Percentiles rank a stretch among this genome's conserved stretches.
Evolutionary conservation across 1,140 invertebrate genomes (phyloP).

Genomic region (Papilio machaon): DNA sequence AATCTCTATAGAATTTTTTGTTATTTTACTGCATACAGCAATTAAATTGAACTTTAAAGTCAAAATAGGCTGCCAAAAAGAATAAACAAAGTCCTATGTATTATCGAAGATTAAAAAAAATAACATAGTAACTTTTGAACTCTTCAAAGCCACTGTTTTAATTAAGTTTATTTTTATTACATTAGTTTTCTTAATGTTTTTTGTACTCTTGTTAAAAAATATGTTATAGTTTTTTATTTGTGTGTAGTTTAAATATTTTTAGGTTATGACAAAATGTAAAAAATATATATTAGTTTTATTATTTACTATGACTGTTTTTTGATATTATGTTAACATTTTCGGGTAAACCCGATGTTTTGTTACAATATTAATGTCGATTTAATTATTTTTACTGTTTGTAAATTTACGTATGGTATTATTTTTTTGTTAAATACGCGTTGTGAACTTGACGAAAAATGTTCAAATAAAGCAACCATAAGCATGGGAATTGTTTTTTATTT

Average conservation of each 20-base stretch:
- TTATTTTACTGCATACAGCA: background rate
- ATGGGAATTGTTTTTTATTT: background rate
- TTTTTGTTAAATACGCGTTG: background rate
- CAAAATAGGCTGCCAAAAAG: background rate
- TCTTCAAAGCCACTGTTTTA: no score
- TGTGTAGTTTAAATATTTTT: background rate
- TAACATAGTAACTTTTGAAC: no score
- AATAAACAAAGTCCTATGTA: no score
- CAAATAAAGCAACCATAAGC: conserved; percentile 1
- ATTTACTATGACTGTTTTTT: no score
- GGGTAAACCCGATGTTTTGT: background rate
- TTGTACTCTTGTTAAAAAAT: background rate
- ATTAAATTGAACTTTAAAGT: background rate
- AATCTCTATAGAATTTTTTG: background rate
- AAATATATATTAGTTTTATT: background rate
- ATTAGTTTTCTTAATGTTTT: background rate
- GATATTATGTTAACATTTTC: background rate
- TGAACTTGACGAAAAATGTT: background rate
- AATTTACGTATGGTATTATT: background rate
- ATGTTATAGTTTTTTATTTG: background rate
- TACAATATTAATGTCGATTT: background rate
- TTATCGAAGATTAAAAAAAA: no score
- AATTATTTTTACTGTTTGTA: background rate
- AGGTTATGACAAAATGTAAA: background rate
- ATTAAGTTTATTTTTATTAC: no score